Percentiles rank a stretch among this genome's conserved stretches.
phyloP scores from a whole-genome alignment of 2,113 vertebrate species.

The Panthera tigris region DNA sequence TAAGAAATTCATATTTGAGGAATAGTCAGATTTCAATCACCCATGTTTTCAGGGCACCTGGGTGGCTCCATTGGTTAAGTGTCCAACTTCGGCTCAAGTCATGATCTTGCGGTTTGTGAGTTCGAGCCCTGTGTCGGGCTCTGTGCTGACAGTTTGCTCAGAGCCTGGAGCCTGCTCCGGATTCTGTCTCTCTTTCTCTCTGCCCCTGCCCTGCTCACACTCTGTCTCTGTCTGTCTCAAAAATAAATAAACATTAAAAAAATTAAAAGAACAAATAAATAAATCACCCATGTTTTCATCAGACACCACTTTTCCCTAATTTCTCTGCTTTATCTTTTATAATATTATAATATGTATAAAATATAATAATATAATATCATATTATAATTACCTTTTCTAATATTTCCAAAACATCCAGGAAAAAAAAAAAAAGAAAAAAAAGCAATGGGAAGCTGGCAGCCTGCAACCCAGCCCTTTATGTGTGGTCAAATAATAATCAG shows the following conservation, averaged over 20 bases:
- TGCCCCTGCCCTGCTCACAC: too few relatives aligned
- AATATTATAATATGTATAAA: too few relatives aligned
- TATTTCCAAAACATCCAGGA: constrained; percentile 40
- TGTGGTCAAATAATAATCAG: constrained; percentile 43
- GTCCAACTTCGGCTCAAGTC: too few relatives aligned
- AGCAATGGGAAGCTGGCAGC: neutral
- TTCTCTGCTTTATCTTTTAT: neutral
- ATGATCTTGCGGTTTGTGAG: too few relatives aligned
- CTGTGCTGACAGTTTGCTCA: too few relatives aligned
- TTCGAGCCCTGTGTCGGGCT: too few relatives aligned
- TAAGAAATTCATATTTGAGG: neutral
- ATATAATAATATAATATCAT: too few relatives aligned
- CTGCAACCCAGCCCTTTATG: constrained; percentile 9
- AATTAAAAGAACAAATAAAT: neutral
- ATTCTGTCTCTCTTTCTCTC: too few relatives aligned
- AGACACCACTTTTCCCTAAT: neutral
- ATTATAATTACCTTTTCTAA: neutral
- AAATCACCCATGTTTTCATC: neutral
- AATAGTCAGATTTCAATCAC: neutral
- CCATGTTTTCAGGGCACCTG: neutral
- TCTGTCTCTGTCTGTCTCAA: too few relatives aligned
- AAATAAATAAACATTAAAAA: too few relatives aligned
- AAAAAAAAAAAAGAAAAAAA: neutral
- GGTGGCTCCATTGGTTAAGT: too few relatives aligned
- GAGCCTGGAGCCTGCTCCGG: too few relatives aligned